Evolutionary conservation across 1,140 invertebrate species (phyloP), one percentile per base, ranked within the genome.

Genomic region (Bombus pyrosoma): DNA sequence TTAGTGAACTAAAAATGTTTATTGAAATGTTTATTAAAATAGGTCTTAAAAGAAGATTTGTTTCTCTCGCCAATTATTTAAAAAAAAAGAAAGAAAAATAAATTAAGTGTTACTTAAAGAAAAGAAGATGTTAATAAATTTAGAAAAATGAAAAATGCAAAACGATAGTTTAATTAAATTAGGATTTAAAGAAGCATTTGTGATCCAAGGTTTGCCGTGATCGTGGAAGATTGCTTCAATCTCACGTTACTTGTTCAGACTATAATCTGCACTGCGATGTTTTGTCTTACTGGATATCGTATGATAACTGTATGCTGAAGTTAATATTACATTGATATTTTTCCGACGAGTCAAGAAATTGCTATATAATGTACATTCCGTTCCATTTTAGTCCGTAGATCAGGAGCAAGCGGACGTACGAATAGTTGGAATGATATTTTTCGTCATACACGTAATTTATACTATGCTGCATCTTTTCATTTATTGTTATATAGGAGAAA

Each of bases 141-240:
- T 62, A 5, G 59, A 12, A 62, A 62, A 62, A 53, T 53, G 47
- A 22, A 53, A 53, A 53, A 53, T 22, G 47, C 18, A 2, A 8
- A 53, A 53, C 6, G 6, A 6, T 53, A 53, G 22, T 53, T 22
- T 62, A 62, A 2, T 13, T n/a, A 13, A n/a, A 53, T 53, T n/a
- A 62, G 12, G 3, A 13, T 18, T 53, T 47, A n/a, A 76, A 37
- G 53, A 37, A 62, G 28, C 2, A 25, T 59, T 59, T 43, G 93
- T 94, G 86, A 53, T 22, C 92, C 89, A 91, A 89, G 93, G 10
- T 91, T 94, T 0, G 91, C 93, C 0, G 78, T 71, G 5, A 81
- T 92, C 8, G 90, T 96, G 43, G 95, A 96, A 90, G 68, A 85
- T 8, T 95, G 94, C 73, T 93, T 93, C 75, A 92, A 92, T 71